Evolutionary conservation across 1,140 invertebrate species (phyloP).

Genomic region (Hesperophylax magnus): DNA sequence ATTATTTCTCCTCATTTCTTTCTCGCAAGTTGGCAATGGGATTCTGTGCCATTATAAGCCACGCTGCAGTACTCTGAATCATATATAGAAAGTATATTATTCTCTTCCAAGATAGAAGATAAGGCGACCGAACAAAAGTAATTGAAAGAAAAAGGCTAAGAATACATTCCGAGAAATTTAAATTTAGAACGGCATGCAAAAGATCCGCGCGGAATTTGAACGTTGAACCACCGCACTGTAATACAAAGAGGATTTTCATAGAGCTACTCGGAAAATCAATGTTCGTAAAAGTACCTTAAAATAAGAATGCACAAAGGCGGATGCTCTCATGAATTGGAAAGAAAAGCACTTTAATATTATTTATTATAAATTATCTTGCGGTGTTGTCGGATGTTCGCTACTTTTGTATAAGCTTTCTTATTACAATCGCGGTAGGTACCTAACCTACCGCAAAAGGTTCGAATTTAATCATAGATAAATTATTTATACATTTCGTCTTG

Average conservation of each 20-base stretch:
- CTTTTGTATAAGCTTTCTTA: too few species aligned
- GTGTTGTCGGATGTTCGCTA: too few species aligned
- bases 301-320: neutral
- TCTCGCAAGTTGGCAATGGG: neutral
- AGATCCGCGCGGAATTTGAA: neutral
- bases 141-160: neutral
- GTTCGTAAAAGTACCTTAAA: neutral
- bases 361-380: too few species aligned
- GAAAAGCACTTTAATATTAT: too few species aligned
- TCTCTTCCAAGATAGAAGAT: neutral
- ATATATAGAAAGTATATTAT: neutral
- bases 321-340: neutral
- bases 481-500: too few species aligned
- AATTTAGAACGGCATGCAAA: constrained; percentile 21
- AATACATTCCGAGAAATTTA: constrained; percentile 6
- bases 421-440: too few species aligned
- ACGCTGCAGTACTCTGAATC: neutral
- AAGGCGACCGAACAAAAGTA: neutral
- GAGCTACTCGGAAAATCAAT: neutral
- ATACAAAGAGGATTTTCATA: neutral
- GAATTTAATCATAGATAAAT: too few species aligned
- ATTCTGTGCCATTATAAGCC: neutral
- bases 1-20: neutral
- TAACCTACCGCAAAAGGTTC: too few species aligned
- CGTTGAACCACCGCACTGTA: neutral